phyloP scores from a whole-genome alignment of 2,113 vertebrate genomes.

The Hirundichthys speculiger region DNA sequence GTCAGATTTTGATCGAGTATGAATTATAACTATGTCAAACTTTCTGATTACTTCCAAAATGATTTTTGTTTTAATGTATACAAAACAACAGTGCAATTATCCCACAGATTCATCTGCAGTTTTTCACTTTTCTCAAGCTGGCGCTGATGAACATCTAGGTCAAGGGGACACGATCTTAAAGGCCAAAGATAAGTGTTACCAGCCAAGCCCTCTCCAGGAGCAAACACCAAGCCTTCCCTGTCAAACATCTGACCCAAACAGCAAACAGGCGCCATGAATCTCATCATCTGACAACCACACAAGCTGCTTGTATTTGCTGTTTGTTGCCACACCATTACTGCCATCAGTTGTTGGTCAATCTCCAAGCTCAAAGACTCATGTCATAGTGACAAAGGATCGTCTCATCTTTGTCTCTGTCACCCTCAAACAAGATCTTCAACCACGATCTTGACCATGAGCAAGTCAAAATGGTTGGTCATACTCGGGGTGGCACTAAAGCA shows the following conservation, averaged over 20 bases:
- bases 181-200: conserved; percentile 16
- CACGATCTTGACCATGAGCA: background rate
- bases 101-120: too few relatives aligned
- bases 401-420: conserved; percentile 42
- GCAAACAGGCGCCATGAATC: conserved; percentile 31
- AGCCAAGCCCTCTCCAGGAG: conserved; percentile 10
- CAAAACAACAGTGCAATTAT: too few relatives aligned
- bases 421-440: conserved; percentile 15
- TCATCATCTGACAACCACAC: conserved; percentile 49
- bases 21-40: too few relatives aligned
- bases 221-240: conserved; percentile 36
- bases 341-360: conserved; percentile 63
- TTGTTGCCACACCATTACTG: conserved; percentile 17
- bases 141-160: too few relatives aligned
- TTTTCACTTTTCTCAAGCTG: too few relatives aligned
- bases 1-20: background rate
- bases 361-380: conserved; percentile 36
- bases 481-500: background rate
- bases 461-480: conserved; percentile 19
- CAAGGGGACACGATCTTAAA: too few relatives aligned
- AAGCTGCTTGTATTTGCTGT: conserved; percentile 30
- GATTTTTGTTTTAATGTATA: too few relatives aligned
- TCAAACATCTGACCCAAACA: conserved; percentile 43
- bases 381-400: conserved; percentile 51
- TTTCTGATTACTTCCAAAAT: too few relatives aligned